Percentiles rank a stretch among this genome's conserved stretches.
Conservation (phyloP, 2,797 vertebrate genomes). For the Pteronotus mesoamericanus region DNA sequence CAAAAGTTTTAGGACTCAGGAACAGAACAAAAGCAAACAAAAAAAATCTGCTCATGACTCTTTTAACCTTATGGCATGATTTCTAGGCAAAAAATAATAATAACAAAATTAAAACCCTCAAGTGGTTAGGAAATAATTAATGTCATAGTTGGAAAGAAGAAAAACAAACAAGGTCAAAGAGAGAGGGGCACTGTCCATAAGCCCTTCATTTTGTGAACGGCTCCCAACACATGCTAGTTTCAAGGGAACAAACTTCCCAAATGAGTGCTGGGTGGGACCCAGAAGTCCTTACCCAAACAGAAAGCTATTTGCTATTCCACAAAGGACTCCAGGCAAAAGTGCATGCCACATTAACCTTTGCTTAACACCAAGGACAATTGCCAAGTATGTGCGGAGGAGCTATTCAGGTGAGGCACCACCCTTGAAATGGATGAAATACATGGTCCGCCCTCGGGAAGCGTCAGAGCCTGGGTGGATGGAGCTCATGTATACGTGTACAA, state of each 20-base stretch:
- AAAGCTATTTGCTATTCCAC: conserved; percentile 68
- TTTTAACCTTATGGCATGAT: conserved; percentile 24
- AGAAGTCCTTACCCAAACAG: conserved; percentile 69
- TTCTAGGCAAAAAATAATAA: conserved; percentile 14
- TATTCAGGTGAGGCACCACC: background rate
- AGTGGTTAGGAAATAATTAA: conserved; percentile 41
- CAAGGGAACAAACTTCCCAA: conserved; percentile 51
- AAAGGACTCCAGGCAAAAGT: conserved; percentile 64
- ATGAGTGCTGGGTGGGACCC: conserved; percentile 39
- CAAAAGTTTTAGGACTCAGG: background rate
- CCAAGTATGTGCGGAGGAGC: background rate
- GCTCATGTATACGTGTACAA: background rate
- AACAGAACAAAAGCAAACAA: conserved; percentile 39
- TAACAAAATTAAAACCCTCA: background rate
- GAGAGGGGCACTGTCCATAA: accelerated
- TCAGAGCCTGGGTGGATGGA: background rate
- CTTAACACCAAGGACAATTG: conserved; percentile 61
- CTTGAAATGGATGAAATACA: background rate
- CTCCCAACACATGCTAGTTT: conserved; percentile 40
- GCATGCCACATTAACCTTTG: conserved; percentile 69
- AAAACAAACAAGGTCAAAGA: conserved; percentile 35
- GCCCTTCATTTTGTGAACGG: conserved; percentile 45
- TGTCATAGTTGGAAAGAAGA: background rate
- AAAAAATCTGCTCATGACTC: background rate
- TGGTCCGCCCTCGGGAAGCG: background rate